phyloP scores from a whole-genome alignment of 2,797 vertebrate genomes.

The Parambassis ranga region DNA sequence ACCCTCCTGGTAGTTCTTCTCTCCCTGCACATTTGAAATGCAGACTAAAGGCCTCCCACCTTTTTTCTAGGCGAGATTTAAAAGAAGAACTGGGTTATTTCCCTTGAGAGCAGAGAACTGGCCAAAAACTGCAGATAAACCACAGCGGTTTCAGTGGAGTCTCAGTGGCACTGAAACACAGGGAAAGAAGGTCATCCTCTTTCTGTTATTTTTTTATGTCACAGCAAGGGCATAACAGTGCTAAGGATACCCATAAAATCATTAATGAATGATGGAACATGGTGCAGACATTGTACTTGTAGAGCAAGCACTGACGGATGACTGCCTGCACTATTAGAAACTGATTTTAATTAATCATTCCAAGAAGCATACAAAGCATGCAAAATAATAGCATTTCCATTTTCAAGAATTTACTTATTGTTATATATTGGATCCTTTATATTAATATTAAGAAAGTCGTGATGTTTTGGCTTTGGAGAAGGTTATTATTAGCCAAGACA shows the following conservation, averaged over 20 bases:
- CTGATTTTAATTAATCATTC: accelerated
- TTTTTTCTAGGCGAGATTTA: slow-evolving; percentile 33
- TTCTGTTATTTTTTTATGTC: neutral
- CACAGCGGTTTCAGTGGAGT: slow-evolving; percentile 25
- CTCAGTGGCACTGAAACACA: slow-evolving; percentile 22
- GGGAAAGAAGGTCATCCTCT: neutral
- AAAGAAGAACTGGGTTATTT: slow-evolving; percentile 47
- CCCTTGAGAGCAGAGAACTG: slow-evolving; percentile 22
- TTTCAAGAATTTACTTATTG: neutral
- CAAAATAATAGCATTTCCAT: slow-evolving; percentile 12
- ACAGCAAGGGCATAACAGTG: neutral
- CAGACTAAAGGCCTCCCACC: slow-evolving; percentile 26
- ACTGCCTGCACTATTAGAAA: neutral
- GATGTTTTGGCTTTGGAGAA: neutral
- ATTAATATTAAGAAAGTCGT: neutral
- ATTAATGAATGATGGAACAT: neutral
- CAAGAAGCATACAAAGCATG: too few relatives aligned
- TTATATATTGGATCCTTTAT: neutral
- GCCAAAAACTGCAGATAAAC: slow-evolving; percentile 30
- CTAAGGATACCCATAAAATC: neutral
- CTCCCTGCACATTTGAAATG: slow-evolving; percentile 17
- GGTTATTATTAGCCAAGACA: neutral
- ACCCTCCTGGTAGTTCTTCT: slow-evolving; percentile 38
- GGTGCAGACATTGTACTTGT: neutral
- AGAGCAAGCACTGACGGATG: neutral